Base-by-base conservation (phyloP, 2,888 invertebrate genomes). In the Andricus curvator region DNA sequence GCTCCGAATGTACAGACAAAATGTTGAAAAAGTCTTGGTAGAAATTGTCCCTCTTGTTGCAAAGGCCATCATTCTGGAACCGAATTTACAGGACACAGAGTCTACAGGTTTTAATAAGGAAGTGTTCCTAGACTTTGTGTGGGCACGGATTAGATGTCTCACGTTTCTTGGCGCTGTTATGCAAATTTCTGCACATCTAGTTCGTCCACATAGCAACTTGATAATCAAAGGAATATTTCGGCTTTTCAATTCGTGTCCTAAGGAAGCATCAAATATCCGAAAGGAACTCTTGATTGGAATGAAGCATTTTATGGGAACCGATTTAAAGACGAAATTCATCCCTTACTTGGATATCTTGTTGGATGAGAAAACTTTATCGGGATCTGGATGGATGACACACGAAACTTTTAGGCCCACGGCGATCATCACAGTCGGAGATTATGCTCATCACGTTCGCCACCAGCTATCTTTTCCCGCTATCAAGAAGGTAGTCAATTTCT, bases 81-180 rank as follows among this genome's bases (percentile, higher is more conserved):
- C 6, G 95, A 96, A 84, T 48, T 48, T 48, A 48, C 48, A 48
- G 48, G 48, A 48, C 97, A 98, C 89, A 97, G 98, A 89, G 85
- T 97, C 96, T 66, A 96, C 96, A 22, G 95, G 95, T 78, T 98
- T 98, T 92, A 98, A 98, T 93, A 98, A 98, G 90, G 99, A 99
- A 93, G 97, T 99, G 20, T 98, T 98, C 93, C 99, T 99, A 0
- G 99, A 99, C 92, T 99, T 99, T 90, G 98, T 99, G 96, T 98
- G 98, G 1, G 99, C 99, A 0, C 99, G 99, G 94, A 98, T 99
- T 81, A 99, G 99, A 93, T 98, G 99, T 0, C 93, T 99, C 11
- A 98, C 99, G 0, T 99, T 99, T 92, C 93, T 99, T 80, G 99
- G 48, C 48, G 48, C 48, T 17, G 48, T 48, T 17, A 17, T 17